A percentile compares a stretch with the other conserved stretches of the same genome.
These are phyloP conservation scores for Hydroisotoma schaefferi DNA, from an alignment of 2,888 invertebrate species.

Conservation along the genomic window DNA sequence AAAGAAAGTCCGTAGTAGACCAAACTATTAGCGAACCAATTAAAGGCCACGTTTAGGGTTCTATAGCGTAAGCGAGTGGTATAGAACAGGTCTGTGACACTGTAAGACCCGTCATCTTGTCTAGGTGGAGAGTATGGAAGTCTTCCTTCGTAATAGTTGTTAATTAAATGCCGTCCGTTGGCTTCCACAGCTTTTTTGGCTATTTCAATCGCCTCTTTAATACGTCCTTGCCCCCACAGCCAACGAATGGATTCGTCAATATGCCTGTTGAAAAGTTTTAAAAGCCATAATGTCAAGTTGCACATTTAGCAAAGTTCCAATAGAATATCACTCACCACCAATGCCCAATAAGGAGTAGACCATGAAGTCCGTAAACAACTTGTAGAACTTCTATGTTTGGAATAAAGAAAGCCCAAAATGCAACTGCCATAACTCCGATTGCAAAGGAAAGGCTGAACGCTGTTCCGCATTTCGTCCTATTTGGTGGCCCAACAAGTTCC, in stretches of 20 bases:
- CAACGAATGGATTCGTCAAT: constrained; percentile 86
- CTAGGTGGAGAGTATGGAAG: not conserved
- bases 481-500: constrained; percentile 76
- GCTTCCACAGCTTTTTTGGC: constrained; percentile 24
- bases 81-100: constrained; percentile 52
- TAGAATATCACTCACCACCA: constrained; percentile 56
- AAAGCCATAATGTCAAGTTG: not conserved
- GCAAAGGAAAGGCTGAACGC: constrained; percentile 70
- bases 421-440: constrained; percentile 69
- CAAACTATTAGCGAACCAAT: constrained; percentile 61
- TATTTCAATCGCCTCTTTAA: constrained; percentile 62
- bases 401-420: constrained; percentile 75
- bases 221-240: constrained; percentile 78
- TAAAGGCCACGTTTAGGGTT: constrained; percentile 74
- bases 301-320: too few relatives aligned
- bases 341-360: constrained; percentile 69
- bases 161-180: constrained; percentile 23
- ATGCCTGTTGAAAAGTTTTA: constrained; percentile 59
- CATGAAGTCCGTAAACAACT: constrained; percentile 72
- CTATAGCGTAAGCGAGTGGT: constrained; percentile 61
- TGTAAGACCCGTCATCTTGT: constrained; percentile 10
- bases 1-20: constrained; percentile 81
- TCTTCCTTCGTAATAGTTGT: constrained; percentile 7
- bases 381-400: constrained; percentile 71
- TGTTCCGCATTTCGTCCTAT: constrained; percentile 74